These are phyloP conservation scores for Tragulus kanchil DNA, from an alignment of 2,113 vertebrate species.

Conservation along the genomic window DNA sequence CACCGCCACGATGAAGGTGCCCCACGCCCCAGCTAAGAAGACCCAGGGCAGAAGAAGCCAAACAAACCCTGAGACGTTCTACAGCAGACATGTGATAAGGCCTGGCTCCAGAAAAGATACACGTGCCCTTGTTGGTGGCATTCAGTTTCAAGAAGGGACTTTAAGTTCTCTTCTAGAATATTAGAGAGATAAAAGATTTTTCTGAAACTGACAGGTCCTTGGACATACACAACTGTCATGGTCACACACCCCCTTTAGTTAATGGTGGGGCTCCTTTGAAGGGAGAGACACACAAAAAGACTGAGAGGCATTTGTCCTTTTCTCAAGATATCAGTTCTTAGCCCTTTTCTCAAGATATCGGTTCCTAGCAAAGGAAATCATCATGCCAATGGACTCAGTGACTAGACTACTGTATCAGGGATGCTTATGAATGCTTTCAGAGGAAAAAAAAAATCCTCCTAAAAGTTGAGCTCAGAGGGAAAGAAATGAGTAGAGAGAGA, in stretches of 20 bases:
- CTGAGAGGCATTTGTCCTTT: neutral
- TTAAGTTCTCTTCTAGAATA: constrained; percentile 58
- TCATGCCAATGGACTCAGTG: neutral
- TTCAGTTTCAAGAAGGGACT: constrained; percentile 73
- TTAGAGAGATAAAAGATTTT: constrained; percentile 44
- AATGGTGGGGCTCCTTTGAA: neutral
- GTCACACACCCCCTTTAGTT: constrained; percentile 11
- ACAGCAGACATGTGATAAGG: constrained; percentile 72
- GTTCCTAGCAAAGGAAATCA: neutral
- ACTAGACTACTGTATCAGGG: neutral
- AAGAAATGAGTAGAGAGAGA: neutral
- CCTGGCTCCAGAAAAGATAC: constrained; percentile 32
- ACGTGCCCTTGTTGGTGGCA: constrained; percentile 38
- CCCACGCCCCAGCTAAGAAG: neutral
- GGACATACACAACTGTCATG: constrained; percentile 5
- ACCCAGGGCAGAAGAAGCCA: neutral
- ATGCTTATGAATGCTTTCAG: neutral
- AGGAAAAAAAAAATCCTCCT: constrained; percentile 20
- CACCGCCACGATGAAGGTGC: neutral
- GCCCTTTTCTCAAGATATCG: neutral
- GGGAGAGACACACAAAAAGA: neutral
- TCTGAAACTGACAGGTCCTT: constrained; percentile 36
- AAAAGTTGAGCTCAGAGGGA: neutral
- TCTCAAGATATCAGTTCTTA: neutral
- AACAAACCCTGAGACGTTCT: constrained; percentile 39